phyloP scores from a whole-genome alignment of 2,113 vertebrate genomes.

The Colistium nudipinnis region DNA sequence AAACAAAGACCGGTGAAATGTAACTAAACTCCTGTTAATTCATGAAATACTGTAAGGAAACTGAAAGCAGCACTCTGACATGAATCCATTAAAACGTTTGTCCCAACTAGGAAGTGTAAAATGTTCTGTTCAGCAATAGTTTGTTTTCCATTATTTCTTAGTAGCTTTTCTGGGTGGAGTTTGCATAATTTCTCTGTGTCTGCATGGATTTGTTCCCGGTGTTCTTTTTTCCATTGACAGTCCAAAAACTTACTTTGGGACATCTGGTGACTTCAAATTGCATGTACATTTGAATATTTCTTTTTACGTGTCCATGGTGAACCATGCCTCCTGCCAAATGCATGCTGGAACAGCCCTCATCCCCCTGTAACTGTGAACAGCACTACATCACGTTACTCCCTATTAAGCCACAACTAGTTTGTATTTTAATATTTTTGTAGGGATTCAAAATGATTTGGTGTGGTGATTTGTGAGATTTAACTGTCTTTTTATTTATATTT shows the following conservation, averaged over 20 bases:
- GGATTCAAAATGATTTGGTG: background rate
- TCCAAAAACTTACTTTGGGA: background rate
- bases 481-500: background rate
- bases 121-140: background rate
- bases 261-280: conserved; percentile 2
- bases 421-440: background rate
- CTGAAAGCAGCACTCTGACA: background rate
- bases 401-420: background rate
- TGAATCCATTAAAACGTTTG: background rate
- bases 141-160: background rate
- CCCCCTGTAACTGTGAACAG: background rate
- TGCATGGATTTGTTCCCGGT: background rate
- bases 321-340: background rate
- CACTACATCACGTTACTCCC: background rate
- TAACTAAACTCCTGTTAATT: conserved; percentile 20
- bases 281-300: background rate
- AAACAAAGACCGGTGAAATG: background rate
- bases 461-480: background rate
- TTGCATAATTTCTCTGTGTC: background rate
- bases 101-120: background rate
- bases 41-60: conserved; percentile 17
- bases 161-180: background rate
- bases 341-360: background rate
- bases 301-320: background rate
- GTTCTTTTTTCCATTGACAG: background rate